Conservation (phyloP, 2,888 invertebrate species). For the Rhagophthalmus giganteus region DNA sequence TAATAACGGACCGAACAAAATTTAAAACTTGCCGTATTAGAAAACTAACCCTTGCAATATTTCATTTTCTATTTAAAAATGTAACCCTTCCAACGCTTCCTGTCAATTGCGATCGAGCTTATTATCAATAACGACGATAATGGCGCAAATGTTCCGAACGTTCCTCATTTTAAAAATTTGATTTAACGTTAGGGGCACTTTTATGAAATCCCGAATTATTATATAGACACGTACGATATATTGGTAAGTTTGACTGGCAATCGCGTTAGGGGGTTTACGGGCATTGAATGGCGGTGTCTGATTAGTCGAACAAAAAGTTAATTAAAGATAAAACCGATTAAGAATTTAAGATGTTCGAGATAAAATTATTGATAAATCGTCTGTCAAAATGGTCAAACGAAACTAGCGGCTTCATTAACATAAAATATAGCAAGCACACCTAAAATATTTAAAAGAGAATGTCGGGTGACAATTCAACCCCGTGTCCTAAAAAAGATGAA, state of each 20-base stretch:
- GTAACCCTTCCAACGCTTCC: constrained; percentile 24
- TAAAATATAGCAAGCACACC: constrained; percentile 27
- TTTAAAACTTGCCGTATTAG: constrained; percentile 13
- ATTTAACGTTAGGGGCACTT: too few species aligned
- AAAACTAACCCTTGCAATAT: constrained; percentile 22
- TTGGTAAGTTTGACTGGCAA: too few species aligned
- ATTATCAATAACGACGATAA: constrained; percentile 1
- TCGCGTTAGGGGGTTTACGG: too few species aligned
- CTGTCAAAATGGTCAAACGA: constrained; percentile 35
- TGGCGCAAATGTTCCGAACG: constrained; percentile 1
- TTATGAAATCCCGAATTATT: too few species aligned
- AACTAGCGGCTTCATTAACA: constrained; percentile 36
- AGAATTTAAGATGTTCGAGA: constrained; percentile 24
- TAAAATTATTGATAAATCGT: constrained; percentile 39
- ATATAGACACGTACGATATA: too few species aligned
- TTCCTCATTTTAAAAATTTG: constrained; percentile 1
- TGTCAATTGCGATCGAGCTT: constrained; percentile 3
- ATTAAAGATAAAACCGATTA: constrained; percentile 24
- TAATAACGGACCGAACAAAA: constrained; percentile 15
- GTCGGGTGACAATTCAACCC: constrained; percentile 23
- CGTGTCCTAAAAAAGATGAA: constrained; percentile 10
- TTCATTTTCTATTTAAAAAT: constrained; percentile 27
- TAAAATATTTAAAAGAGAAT: constrained; percentile 21
- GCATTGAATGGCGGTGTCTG: too few species aligned
- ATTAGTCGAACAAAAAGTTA: constrained; percentile 22